These are phyloP conservation scores for Microtus pennsylvanicus DNA, from an alignment of 2,113 vertebrate species.

Conservation along the genomic window DNA sequence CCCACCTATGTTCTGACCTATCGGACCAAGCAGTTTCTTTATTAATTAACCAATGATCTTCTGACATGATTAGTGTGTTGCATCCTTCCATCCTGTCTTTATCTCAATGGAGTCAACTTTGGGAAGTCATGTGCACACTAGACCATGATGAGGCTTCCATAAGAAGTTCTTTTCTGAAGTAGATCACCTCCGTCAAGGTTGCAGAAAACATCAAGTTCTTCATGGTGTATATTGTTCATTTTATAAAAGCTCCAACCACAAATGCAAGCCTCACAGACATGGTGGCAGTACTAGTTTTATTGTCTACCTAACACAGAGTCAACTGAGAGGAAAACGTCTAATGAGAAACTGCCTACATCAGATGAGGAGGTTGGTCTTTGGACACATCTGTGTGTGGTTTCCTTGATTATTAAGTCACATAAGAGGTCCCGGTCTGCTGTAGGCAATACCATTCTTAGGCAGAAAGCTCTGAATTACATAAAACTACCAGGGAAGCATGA, in stretches of 20 bases:
- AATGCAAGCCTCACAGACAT: background rate
- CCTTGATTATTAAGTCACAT: background rate
- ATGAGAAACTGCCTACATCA: background rate
- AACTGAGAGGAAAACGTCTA: background rate
- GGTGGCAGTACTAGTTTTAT: background rate
- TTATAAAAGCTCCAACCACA: slow-evolving; percentile 18
- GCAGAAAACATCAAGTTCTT: too few relatives aligned
- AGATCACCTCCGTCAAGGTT: too few relatives aligned
- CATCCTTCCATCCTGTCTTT: too few relatives aligned
- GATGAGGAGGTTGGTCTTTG: background rate
- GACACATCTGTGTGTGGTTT: background rate
- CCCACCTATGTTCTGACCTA: too few relatives aligned
- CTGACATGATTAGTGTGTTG: too few relatives aligned
- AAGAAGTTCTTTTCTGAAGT: too few relatives aligned
- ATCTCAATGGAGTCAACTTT: too few relatives aligned
- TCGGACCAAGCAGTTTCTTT: too few relatives aligned
- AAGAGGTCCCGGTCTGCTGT: background rate
- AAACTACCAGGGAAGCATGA: background rate
- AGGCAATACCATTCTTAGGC: background rate
- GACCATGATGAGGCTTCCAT: too few relatives aligned
- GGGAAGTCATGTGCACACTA: too few relatives aligned
- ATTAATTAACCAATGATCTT: too few relatives aligned
- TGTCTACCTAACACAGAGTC: background rate
- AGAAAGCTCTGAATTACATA: background rate
- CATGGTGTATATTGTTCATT: too few relatives aligned